A percentile compares a stretch with the other conserved stretches of the same genome.
Conservation (phyloP, 2,888 invertebrate genomes). For the Antheraea yamamai region DNA sequence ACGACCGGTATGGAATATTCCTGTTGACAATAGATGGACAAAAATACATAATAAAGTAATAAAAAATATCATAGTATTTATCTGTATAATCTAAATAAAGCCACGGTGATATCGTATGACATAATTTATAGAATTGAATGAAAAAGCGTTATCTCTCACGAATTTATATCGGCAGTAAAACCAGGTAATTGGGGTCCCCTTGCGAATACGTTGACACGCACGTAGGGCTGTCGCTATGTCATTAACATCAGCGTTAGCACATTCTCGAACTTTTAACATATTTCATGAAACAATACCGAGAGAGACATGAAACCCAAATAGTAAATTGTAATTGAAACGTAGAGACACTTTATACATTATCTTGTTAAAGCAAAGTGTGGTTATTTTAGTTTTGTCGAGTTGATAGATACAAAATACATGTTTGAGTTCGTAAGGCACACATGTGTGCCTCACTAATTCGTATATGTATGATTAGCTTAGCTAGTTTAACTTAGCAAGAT, state of each 20-base stretch:
- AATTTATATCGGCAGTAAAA: conserved; percentile 35
- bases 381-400: too few species aligned
- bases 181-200: conserved; percentile 31
- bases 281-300: not conserved
- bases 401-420: too few species aligned
- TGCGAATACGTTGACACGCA: conserved; percentile 13
- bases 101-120: conserved; percentile 17
- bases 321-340: too few species aligned
- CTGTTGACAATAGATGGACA: not conserved
- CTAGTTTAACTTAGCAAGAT: too few species aligned
- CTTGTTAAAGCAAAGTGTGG: too few species aligned
- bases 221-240: not conserved
- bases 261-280: not conserved
- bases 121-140: conserved; percentile 16
- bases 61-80: not conserved
- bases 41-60: conserved; percentile 1
- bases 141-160: conserved; percentile 33
- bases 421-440: too few species aligned
- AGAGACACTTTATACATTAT: too few species aligned
- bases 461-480: too few species aligned
- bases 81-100: not conserved
- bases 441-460: too few species aligned
- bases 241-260: not conserved
- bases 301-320: not conserved
- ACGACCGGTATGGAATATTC: not conserved